phyloP scores from a whole-genome alignment of 2,113 vertebrate genomes.

The Pleuronectes platessa region DNA sequence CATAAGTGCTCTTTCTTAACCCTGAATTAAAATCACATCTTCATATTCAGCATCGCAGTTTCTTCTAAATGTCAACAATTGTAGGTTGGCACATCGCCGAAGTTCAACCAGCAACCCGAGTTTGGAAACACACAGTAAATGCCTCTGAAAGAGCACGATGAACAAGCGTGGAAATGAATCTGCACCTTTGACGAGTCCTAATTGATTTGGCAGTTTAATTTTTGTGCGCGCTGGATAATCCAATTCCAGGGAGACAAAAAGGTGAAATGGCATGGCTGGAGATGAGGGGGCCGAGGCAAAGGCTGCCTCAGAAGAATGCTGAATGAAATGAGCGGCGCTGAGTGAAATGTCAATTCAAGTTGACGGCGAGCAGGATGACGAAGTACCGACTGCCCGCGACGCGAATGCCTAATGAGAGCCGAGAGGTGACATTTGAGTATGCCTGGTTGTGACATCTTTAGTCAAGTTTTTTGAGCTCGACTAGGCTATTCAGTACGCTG shows the following conservation, averaged over 20 bases:
- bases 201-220: conserved; percentile 68
- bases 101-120: conserved; percentile 15
- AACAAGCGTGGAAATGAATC: conserved; percentile 55
- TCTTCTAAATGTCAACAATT: neutral
- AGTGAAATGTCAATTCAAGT: conserved; percentile 67
- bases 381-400: conserved; percentile 45
- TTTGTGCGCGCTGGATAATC: conserved; percentile 54
- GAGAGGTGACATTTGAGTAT: conserved; percentile 58
- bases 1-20: neutral
- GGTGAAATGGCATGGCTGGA: conserved; percentile 54
- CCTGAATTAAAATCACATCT: neutral
- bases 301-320: conserved; percentile 50
- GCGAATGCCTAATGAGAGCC: conserved; percentile 53
- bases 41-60: conserved; percentile 6
- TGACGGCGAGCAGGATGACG: conserved; percentile 51
- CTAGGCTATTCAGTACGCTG: conserved; percentile 17
- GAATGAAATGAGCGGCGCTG: conserved; percentile 59
- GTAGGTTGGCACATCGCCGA: neutral
- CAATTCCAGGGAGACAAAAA: conserved; percentile 60
- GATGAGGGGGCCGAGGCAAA: conserved; percentile 39
- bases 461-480: conserved; percentile 38
- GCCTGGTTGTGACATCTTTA: conserved; percentile 41
- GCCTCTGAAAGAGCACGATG: conserved; percentile 40
- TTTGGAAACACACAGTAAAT: neutral
- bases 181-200: conserved; percentile 44